Base-by-base conservation (phyloP, 1,140 invertebrate genomes). In the Pinna nobilis region DNA sequence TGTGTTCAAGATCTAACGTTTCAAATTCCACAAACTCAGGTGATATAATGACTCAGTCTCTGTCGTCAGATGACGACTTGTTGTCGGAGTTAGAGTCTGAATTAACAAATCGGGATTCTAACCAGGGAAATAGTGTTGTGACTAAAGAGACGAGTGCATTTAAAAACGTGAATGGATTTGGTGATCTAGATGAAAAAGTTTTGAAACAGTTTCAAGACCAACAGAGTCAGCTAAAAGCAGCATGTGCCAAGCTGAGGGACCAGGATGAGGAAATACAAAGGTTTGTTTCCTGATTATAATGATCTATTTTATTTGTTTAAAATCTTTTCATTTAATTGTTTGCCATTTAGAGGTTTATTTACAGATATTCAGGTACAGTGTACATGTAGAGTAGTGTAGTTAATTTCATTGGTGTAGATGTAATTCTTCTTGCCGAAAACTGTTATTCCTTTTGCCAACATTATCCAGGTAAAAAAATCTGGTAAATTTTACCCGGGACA, bases 71-170 rank as follows among this genome's bases (percentile, higher is more conserved):
- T 33, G 76, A 81, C 66, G 74, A 81, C n/a, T 65, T 81, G 4
- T 64, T 81, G 53, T 69, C 65, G 13, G 79, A 81, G 44, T 60
- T 81, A 25, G 79, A 81, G 50, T 75, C 74, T 60, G 79, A 79
- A 53, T 67, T 81, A 11, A 61, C 35, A 25, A 44, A 41, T 32
- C 25, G 53, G 47, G 53, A 55, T 15, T 30, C 50, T 53, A 57
- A 39, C 23, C 66, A 53, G 20, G 41, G 39, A 1, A 41, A n/a
- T 30, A 25, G 39, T 15, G 32, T 5, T 63, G 23, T 37, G 0
- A 23, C 23, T 63, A 30, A 61, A 9, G 6, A 18, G 1, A 23
- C 13, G 20, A 28, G 55, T n/a, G 23, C n/a, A 30, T 6, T 41
- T 6, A 44, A 57, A 35, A 20, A 20, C 2, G 30, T 33, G 30